Evolutionary conservation across 1,140 invertebrate species (phyloP), one percentile per base, ranked within the genome.

Genomic region (Neodiprion pinetum): DNA sequence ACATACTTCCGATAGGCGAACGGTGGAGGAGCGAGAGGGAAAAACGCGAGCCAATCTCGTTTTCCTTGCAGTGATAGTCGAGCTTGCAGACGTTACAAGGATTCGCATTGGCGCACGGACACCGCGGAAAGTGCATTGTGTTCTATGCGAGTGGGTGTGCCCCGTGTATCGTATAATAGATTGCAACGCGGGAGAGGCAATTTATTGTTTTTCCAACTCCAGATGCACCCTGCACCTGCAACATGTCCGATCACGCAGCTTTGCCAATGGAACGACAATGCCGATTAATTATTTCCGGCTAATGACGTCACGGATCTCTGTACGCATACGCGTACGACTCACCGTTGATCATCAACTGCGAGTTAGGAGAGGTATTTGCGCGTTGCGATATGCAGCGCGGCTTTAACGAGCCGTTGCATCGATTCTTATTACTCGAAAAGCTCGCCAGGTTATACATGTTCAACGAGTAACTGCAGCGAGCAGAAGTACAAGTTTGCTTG

Each of bases 211-310:
- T 40, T 40, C 28, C 28, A 3, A 40, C 28, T 40, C 28, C 28
- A 40, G 28, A 40, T 40, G 28, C 28, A 40, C 1, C 28, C 2
- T 40, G 28, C 28, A 40, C 28, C 28, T 61, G 53, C 53, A 61
- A 61, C n/a, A 12, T 9, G 53, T 9, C n/a, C 53, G 53, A 61
- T 61, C 11, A 61, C 9, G 53, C 53, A 61, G 53, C 53, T 9
- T 61, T 61, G 53, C 53, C 4, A 61, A 14, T 7, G 53, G 28
- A 40, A 40, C n/a, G 53, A 61, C 53, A 61, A 61, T 61, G n/a
- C 11, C 53, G 53, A 14, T 61, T 61, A 61, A 61, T 61, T 61
- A 61, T 61, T 61, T 61, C 53, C 53, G 53, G 53, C 53, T 61
- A 61, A 61, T 61, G 53, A 61, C 53, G 53, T 61, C n/a, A 61